phyloP scores from a whole-genome alignment of 2,888 invertebrate species.

The Volucella inanis region DNA sequence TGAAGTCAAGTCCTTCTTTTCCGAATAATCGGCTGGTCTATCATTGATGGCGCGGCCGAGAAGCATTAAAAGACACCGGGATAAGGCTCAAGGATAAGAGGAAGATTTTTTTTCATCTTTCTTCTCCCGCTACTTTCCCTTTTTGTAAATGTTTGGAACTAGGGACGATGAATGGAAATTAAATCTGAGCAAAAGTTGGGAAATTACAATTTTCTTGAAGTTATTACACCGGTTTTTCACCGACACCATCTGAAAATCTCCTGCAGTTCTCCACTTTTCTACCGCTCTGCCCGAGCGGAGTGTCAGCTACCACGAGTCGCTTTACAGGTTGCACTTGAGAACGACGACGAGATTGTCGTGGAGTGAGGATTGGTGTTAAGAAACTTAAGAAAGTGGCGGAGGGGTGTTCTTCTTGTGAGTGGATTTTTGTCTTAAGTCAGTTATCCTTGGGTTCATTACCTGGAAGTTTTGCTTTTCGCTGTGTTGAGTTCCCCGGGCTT shows the following conservation, averaged over 20 bases:
- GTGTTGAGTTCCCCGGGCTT: slow-evolving; percentile 56
- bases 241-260: slow-evolving; percentile 67
- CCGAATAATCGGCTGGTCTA: slow-evolving; percentile 66
- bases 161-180: slow-evolving; percentile 65
- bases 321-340: slow-evolving; percentile 54
- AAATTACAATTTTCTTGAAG: slow-evolving; percentile 74
- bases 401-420: slow-evolving; percentile 47
- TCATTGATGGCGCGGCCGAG: slow-evolving; percentile 65
- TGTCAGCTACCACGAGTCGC: slow-evolving; percentile 55
- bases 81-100: slow-evolving; percentile 53
- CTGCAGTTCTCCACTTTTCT: slow-evolving; percentile 21
- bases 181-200: slow-evolving; percentile 73
- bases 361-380: background rate
- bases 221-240: slow-evolving; percentile 73
- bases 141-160: background rate
- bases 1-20: slow-evolving; percentile 22
- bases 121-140: background rate
- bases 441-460: slow-evolving; percentile 74
- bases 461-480: slow-evolving; percentile 58
- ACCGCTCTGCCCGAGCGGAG: background rate
- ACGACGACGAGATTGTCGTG: background rate
- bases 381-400: slow-evolving; percentile 51
- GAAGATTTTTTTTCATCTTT: slow-evolving; percentile 6
- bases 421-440: slow-evolving; percentile 75
- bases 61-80: slow-evolving; percentile 62